Conservation (phyloP, 2,888 invertebrate genomes). For the Smittia aterrima region DNA sequence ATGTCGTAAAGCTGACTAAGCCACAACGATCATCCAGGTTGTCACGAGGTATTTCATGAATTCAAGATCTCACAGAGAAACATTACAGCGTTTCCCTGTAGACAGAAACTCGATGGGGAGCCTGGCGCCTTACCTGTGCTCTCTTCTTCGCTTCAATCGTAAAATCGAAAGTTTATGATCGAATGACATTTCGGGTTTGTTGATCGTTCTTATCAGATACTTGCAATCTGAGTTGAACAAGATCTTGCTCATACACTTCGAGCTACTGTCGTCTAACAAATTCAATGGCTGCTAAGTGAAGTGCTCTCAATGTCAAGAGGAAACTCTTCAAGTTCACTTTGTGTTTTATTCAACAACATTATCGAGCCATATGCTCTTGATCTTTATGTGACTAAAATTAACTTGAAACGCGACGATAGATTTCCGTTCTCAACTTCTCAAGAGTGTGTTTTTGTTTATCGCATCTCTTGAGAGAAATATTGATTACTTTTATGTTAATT, state of each 20-base stretch:
- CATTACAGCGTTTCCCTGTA: not conserved
- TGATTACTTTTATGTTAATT: conserved; percentile 40
- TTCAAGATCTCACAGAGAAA: not conserved
- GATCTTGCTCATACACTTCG: not conserved
- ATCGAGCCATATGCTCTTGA: not conserved
- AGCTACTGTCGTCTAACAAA: too few relatives aligned
- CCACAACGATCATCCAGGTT: conserved; percentile 1
- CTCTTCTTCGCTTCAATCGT: not conserved
- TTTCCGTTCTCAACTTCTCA: not conserved
- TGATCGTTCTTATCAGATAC: not conserved
- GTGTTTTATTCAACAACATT: conserved; percentile 5
- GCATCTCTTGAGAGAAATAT: conserved; percentile 1
- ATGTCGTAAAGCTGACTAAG: not conserved
- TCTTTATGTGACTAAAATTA: conserved; percentile 25
- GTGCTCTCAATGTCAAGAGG: not conserved
- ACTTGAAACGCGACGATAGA: not conserved
- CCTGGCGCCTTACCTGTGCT: conserved; percentile 31
- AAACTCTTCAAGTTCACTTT: not conserved
- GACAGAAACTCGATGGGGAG: conserved; percentile 30
- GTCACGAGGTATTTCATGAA: conserved; percentile 18
- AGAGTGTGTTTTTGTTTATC: not conserved
- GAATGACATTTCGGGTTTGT: conserved; percentile 6
- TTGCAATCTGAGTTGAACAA: not conserved
- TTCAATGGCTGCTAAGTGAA: too few relatives aligned
- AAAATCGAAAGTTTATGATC: not conserved